A percentile compares a stretch with the other conserved stretches of the same genome.
phyloP scores from a whole-genome alignment of 2,888 invertebrate genomes.

The Neoascia interrupta region DNA sequence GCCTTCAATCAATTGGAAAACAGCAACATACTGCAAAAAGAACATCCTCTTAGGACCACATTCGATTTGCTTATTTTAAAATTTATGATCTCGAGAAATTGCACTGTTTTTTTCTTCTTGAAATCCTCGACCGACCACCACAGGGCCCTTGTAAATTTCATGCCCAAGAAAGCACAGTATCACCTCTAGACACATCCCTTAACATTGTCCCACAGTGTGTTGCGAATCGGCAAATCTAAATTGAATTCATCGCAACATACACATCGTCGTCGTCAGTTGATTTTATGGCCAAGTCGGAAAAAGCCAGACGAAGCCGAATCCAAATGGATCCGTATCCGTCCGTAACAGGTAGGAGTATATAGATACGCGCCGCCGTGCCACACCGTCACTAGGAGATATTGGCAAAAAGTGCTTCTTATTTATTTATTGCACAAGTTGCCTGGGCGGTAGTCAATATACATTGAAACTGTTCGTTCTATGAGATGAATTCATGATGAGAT shows the following conservation, averaged over 20 bases:
- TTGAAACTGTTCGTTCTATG: not conserved
- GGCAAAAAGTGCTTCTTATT: slow-evolving; percentile 18
- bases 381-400: not conserved
- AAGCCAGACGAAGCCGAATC: no score
- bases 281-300: slow-evolving; percentile 32
- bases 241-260: slow-evolving; percentile 21
- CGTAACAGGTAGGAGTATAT: slow-evolving; percentile 46
- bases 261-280: slow-evolving; percentile 10
- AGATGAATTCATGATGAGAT: slow-evolving; percentile 39
- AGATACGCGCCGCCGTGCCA: not conserved
- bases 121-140: not conserved
- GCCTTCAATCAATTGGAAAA: slow-evolving; percentile 29
- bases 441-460: slow-evolving; percentile 11
- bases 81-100: slow-evolving; percentile 36
- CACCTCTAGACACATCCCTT: not conserved
- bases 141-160: slow-evolving; percentile 9
- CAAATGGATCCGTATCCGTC: not conserved
- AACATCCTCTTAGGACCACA: slow-evolving; percentile 7
- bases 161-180: not conserved
- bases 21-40: slow-evolving; percentile 2
- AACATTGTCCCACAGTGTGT: not conserved
- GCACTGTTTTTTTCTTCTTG: slow-evolving; percentile 1
- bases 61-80: slow-evolving; percentile 47
- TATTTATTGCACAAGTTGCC: slow-evolving; percentile 43
- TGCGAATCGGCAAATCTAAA: slow-evolving; percentile 12